A percentile compares a stretch with the other conserved stretches of the same genome.
Conservation (phyloP, 2,888 invertebrate genomes). For the Standfussiana lucernea region DNA sequence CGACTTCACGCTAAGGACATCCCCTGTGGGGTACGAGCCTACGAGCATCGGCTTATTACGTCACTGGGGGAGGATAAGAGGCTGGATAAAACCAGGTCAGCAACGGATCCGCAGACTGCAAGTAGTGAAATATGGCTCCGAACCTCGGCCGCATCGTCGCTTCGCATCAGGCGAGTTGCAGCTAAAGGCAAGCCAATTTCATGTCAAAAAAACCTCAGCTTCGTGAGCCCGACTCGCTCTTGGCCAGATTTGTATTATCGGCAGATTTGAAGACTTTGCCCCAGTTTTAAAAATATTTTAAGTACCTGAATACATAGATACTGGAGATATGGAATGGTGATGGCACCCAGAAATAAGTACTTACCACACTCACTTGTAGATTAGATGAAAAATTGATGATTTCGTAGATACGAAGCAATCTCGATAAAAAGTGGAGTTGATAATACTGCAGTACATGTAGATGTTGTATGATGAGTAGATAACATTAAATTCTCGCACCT, state of each 20-base stretch:
- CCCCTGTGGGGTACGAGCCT: no score
- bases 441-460: not conserved
- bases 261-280: slow-evolving; percentile 4
- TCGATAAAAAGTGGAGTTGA: slow-evolving; percentile 35
- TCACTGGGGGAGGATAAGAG: no score
- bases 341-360: not conserved
- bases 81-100: not conserved
- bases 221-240: not conserved
- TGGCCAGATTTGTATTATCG: slow-evolving; percentile 13
- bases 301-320: not conserved
- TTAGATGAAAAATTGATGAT: slow-evolving; percentile 30
- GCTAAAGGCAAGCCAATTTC: not conserved
- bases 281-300: slow-evolving; percentile 28
- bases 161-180: not conserved
- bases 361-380: slow-evolving; percentile 8
- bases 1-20: no score
- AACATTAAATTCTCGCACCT: not conserved
- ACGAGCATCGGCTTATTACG: no score
- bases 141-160: not conserved
- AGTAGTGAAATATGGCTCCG: not conserved
- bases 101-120: not conserved
- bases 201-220: not conserved
- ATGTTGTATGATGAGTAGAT: not conserved
- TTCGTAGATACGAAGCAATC: slow-evolving; percentile 8
- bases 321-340: not conserved